phyloP scores from a whole-genome alignment of 2,797 vertebrate species.

The Megalops cyprinoides region DNA sequence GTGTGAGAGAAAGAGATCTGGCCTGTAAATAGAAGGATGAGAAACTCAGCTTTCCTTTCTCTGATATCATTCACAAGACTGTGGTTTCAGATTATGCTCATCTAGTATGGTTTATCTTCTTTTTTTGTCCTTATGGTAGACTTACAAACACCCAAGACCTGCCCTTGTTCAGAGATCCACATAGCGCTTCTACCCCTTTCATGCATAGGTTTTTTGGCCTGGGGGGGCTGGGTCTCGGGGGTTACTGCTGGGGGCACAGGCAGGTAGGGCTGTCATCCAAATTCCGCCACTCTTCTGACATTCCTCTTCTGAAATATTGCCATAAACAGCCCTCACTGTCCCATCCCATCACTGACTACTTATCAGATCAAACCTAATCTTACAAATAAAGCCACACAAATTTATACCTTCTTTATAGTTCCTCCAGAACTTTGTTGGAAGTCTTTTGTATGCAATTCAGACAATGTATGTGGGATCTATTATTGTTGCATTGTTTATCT shows the following conservation, averaged over 20 bases:
- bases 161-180: background rate
- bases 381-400: background rate
- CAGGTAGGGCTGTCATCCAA: background rate
- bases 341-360: slow-evolving; percentile 3
- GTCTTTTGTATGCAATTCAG: background rate
- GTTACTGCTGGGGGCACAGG: background rate
- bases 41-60: background rate
- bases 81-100: background rate
- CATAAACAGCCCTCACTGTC: background rate
- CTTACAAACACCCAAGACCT: background rate
- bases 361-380: slow-evolving; percentile 8
- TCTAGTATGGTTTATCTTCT: background rate
- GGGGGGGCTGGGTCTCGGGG: background rate
- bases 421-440: background rate
- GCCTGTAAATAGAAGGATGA: background rate
- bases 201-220: too few relatives aligned
- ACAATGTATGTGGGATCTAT: slow-evolving; percentile 19
- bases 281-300: background rate
- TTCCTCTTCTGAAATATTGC: too few relatives aligned
- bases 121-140: background rate
- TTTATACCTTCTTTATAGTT: background rate
- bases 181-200: background rate
- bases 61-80: background rate
- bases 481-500: background rate
- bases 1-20: background rate